A percentile compares a stretch with the other conserved stretches of the same genome.
These are phyloP conservation scores for Heliconius hewitsoni DNA, from an alignment of 1,140 invertebrate species.

Conservation along the genomic window DNA sequence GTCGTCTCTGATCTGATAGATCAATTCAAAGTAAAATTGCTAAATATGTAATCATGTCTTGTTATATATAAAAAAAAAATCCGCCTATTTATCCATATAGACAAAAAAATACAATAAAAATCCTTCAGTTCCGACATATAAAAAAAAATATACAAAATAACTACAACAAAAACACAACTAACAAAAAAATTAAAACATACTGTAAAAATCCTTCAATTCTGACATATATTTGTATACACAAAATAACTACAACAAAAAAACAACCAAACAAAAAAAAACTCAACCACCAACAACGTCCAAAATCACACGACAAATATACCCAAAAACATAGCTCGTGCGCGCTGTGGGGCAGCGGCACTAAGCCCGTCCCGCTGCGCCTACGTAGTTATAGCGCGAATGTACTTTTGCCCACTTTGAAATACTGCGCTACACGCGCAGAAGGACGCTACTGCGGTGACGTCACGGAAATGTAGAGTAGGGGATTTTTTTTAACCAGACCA, in stretches of 20 bases:
- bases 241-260: not conserved
- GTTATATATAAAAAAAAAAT: too few relatives aligned
- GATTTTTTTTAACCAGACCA: not conserved
- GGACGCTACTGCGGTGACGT: slow-evolving; percentile 45
- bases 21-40: too few relatives aligned
- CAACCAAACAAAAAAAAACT: not conserved
- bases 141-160: too few relatives aligned
- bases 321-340: not conserved
- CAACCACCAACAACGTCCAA: not conserved
- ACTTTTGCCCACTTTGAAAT: slow-evolving; percentile 81
- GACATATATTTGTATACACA: too few relatives aligned
- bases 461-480: not conserved
- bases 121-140: too few relatives aligned
- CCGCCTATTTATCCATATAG: too few relatives aligned
- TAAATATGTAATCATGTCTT: too few relatives aligned
- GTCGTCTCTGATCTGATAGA: too few relatives aligned
- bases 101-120: too few relatives aligned
- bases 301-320: not conserved
- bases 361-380: slow-evolving; percentile 72
- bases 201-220: too few relatives aligned
- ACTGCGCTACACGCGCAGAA: slow-evolving; percentile 54
- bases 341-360: slow-evolving; percentile 38
- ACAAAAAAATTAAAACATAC: too few relatives aligned
- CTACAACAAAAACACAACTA: too few relatives aligned
- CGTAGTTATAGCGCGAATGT: slow-evolving; percentile 78